A percentile compares a stretch with the other conserved stretches of the same genome.
Evolutionary conservation across 2,888 invertebrate species (phyloP).

Genomic region (Osedax frankpressi): DNA sequence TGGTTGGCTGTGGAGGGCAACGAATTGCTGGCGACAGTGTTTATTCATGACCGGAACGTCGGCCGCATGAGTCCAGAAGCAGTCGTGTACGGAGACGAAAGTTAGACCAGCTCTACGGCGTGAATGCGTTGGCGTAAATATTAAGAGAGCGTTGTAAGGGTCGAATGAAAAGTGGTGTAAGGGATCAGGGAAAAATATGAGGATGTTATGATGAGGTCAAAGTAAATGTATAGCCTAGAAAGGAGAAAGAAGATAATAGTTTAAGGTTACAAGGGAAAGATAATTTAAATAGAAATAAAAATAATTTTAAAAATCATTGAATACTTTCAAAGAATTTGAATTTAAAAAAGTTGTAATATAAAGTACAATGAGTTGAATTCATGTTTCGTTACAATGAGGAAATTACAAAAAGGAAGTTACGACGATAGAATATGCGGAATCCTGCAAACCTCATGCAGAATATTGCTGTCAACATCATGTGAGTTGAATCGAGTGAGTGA

Average conservation of each 20-base stretch:
- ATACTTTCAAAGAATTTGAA: too few relatives aligned
- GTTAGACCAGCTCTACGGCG: conserved; percentile 54
- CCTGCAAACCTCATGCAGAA: conserved; percentile 52
- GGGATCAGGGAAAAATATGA: too few relatives aligned
- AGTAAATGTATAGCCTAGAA: too few relatives aligned
- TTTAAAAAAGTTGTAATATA: too few relatives aligned
- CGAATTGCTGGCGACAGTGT: conserved; percentile 93
- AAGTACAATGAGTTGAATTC: too few relatives aligned
- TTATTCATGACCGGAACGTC: conserved; percentile 75
- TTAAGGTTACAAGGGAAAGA: too few relatives aligned
- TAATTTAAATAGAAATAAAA: too few relatives aligned
- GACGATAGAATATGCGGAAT: neutral
- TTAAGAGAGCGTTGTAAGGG: too few relatives aligned
- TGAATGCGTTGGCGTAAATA: neutral
- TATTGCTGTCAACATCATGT: conserved; percentile 97
- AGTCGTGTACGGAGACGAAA: conserved; percentile 95
- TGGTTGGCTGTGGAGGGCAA: conserved; percentile 81
- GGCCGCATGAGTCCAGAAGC: conserved; percentile 93
- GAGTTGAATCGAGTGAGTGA: conserved; percentile 91
- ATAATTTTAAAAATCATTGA: too few relatives aligned
- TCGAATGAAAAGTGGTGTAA: too few relatives aligned
- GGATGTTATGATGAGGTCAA: too few relatives aligned
- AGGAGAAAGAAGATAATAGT: too few relatives aligned
- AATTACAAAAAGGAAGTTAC: neutral
- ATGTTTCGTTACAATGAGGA: neutral